Percentiles rank a stretch among this genome's conserved stretches.
Evolutionary conservation across 2,113 vertebrate species (phyloP).

Genomic region (Menura novaehollandiae): DNA sequence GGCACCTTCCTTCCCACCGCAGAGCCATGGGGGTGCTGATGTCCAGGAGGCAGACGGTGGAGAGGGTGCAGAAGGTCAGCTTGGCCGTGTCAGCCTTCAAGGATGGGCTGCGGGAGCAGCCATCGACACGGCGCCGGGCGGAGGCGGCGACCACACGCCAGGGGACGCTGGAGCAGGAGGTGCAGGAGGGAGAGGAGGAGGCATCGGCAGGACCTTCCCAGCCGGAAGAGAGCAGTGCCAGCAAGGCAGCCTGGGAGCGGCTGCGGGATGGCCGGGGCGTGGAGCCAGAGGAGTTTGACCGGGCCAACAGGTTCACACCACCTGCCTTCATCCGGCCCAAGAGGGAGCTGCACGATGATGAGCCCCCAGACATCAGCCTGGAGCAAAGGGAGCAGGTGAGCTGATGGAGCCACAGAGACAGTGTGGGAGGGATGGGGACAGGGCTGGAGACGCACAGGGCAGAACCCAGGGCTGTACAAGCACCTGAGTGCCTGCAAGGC

Average conservation of each 20-base stretch:
- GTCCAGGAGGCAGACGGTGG: constrained; percentile 96
- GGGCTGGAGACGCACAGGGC: neutral
- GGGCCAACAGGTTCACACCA: constrained; percentile 81
- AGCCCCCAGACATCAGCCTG: constrained; percentile 81
- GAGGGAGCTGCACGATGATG: constrained; percentile 84
- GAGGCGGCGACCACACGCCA: constrained; percentile 31
- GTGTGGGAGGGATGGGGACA: neutral
- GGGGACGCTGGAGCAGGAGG: constrained; percentile 70
- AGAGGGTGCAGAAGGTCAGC: constrained; percentile 95
- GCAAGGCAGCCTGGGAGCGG: constrained; percentile 88
- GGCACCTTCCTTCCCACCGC: neutral
- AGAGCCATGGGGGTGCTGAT: constrained; percentile 95
- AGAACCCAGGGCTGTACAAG: no score
- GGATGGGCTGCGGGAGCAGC: constrained; percentile 83
- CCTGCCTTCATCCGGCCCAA: constrained; percentile 88
- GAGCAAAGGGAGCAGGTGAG: constrained; percentile 84
- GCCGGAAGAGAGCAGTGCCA: constrained; percentile 72
- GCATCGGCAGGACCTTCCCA: constrained; percentile 38
- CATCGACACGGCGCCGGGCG: constrained; percentile 52
- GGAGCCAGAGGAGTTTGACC: constrained; percentile 91
- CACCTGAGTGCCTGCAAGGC: accelerated
- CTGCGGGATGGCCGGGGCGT: constrained; percentile 91
- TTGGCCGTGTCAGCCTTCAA: constrained; percentile 93
- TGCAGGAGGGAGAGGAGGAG: constrained; percentile 70
- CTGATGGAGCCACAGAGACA: neutral